Evolutionary conservation across 2,797 vertebrate genomes (phyloP), one percentile per base, ranked within the genome.

Genomic region (Hypotaenidia okinawae): DNA sequence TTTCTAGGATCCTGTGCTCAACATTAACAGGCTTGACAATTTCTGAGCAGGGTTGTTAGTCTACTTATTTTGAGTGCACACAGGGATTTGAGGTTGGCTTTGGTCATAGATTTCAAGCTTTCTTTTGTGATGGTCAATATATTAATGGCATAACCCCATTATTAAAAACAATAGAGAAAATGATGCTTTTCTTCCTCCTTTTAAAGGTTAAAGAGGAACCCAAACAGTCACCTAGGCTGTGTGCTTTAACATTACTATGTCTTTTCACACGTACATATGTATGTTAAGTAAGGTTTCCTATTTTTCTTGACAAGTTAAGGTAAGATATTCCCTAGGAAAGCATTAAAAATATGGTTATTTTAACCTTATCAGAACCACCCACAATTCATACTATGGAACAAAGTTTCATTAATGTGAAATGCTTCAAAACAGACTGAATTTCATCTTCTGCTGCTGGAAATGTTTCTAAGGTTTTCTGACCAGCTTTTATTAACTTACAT

Each of bases 401-500:
- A 86, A 86, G 55, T 84, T 70, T 95, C 61, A 62, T 93, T 90
- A 84, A 35, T 8, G 2, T 73, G 27, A 94, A 79, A 57, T 82
- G 43, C 84, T 94, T 94, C 55, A 25, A 75, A 86, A 73, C 16
- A 43, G 25, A 51, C 41, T 69, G 16, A 63, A 89, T 84, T 93
- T 93, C 16, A 27, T 84, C 35, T 78, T 32, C 43, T 63, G 14
- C 59, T 94, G 14, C 59, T 94, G 85, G 80, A 93, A 93, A 86
- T 59, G 22, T 43, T 91, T 95, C 86, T 90, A 73, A 90, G 39
- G 43, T 76, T 93, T 94, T 79, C 63, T 85, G 69, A 70, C 16
- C 5, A n/a, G 14, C 15, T 95, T 88, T 86, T 88, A 73, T 90
- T 90, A 94, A 81, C 35, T 90, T 95, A 66, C 15, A 63, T 57